Evolutionary conservation across 2,113 vertebrate genomes (phyloP).

Genomic region (Myrmecobius fasciatus): DNA sequence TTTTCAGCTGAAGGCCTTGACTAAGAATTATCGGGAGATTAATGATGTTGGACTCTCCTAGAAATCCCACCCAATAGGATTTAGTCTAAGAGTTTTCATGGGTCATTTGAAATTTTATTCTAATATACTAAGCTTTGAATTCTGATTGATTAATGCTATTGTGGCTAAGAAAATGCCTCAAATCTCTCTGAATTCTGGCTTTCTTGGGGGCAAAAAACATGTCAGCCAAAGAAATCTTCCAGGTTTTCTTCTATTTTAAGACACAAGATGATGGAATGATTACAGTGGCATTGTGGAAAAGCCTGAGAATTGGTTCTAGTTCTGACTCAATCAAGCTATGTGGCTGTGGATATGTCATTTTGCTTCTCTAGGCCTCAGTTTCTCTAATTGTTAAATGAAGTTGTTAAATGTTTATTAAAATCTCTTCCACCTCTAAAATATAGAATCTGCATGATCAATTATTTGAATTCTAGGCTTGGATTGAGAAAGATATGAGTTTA

Average conservation of each 20-base stretch:
- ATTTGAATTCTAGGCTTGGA: not conserved
- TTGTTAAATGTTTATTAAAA: not conserved
- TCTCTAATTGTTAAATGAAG: not conserved
- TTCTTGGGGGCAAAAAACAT: not conserved
- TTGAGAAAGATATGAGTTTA: not conserved
- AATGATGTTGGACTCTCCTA: slow-evolving; percentile 37
- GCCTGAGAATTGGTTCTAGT: not conserved
- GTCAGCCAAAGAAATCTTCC: not conserved
- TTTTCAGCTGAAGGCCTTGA: slow-evolving; percentile 40
- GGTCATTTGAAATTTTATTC: slow-evolving; percentile 12
- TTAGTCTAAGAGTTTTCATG: slow-evolving; percentile 39
- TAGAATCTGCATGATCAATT: not conserved
- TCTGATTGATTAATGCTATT: slow-evolving; percentile 18
- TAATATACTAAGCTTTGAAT: not conserved
- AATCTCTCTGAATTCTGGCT: not conserved
- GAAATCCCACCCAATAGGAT: slow-evolving; percentile 24
- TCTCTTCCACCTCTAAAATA: not conserved
- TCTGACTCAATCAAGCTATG: not conserved
- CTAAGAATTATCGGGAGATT: slow-evolving; percentile 43
- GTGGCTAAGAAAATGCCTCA: not conserved
- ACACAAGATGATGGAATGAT: not conserved
- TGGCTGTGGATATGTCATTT: not conserved
- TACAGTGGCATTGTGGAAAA: not conserved
- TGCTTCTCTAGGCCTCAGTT: not conserved
- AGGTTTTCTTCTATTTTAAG: not conserved